Evolutionary conservation across 2,113 vertebrate species (phyloP).

Genomic region (Cryptoleucopteryx plumbea): DNA sequence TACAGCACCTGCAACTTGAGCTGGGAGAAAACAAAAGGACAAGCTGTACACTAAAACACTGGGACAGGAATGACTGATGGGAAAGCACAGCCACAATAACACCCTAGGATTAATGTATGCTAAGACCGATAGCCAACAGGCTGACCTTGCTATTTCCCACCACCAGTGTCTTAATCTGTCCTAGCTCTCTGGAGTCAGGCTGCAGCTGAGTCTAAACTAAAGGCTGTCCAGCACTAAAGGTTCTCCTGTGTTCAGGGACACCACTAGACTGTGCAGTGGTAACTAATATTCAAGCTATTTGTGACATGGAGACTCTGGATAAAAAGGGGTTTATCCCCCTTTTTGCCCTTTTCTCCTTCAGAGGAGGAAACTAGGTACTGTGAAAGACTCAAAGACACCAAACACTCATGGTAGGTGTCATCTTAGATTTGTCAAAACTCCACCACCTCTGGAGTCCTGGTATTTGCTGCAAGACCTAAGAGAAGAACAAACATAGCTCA

Average conservation of each 20-base stretch:
- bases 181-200: neutral
- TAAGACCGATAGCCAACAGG: neutral
- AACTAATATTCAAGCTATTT: neutral
- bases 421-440: neutral
- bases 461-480: constrained; percentile 2
- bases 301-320: neutral
- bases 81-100: neutral
- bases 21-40: constrained; percentile 18
- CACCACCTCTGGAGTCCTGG: neutral
- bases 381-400: neutral
- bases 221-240: neutral
- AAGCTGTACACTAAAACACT: neutral
- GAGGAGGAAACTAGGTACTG: neutral
- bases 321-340: neutral
- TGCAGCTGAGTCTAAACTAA: neutral
- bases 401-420: neutral
- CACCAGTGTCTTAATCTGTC: neutral
- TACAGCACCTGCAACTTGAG: constrained; percentile 1
- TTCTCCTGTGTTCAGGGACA: neutral
- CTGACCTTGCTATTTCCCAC: constrained; percentile 24
- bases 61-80: neutral
- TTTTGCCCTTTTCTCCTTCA: neutral
- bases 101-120: neutral
- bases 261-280: neutral
- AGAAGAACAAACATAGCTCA: neutral